Percentiles rank a stretch among this genome's conserved stretches.
These are phyloP conservation scores for Rhagoletis pomonella DNA, from an alignment of 1,140 invertebrate species.

Conservation along the genomic window DNA sequence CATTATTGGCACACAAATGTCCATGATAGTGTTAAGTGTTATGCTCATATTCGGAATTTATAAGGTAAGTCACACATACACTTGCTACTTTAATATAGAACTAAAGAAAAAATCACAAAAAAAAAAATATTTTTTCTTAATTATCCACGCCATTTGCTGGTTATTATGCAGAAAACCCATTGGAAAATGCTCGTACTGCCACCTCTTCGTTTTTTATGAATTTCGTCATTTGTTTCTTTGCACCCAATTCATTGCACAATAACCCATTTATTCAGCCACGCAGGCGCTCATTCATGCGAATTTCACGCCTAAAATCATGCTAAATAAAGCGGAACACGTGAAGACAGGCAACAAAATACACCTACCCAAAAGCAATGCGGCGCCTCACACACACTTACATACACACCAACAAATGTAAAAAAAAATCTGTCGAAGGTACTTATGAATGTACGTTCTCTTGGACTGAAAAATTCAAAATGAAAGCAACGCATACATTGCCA, in stretches of 20 bases:
- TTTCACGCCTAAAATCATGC: slow-evolving; percentile 31
- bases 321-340: slow-evolving; percentile 34
- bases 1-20: slow-evolving; percentile 83
- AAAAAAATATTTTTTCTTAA: too few species aligned
- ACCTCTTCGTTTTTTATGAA: too few species aligned
- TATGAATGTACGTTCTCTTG: not conserved
- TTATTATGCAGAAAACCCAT: too few species aligned
- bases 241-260: not conserved
- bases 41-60: slow-evolving; percentile 81
- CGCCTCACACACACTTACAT: not conserved
- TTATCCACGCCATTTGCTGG: too few species aligned
- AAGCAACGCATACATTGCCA: not conserved
- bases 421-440: too few species aligned
- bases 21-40: slow-evolving; percentile 81
- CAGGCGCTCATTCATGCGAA: not conserved
- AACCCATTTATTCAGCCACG: not conserved
- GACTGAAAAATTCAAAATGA: not conserved
- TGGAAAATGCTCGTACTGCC: too few species aligned
- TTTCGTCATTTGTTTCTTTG: not conserved
- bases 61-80: slow-evolving; percentile 77
- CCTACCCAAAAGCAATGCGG: not conserved
- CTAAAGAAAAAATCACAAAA: too few species aligned
- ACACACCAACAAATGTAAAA: not conserved
- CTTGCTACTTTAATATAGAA: too few species aligned
- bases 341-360: not conserved